Base-by-base conservation (phyloP, 2,888 invertebrate genomes). In the Cynaeus angustus region DNA sequence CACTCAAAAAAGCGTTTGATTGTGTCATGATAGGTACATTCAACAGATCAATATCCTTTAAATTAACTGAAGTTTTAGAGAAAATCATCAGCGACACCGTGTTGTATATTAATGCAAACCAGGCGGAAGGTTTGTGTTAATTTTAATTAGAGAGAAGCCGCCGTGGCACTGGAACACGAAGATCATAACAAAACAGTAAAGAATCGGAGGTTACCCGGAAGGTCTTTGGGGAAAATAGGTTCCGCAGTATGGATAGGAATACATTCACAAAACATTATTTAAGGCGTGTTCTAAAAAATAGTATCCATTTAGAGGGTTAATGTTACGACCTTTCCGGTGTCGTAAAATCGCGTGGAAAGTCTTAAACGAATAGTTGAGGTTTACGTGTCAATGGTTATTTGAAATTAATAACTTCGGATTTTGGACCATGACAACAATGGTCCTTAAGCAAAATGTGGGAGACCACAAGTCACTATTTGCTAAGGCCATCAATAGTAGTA, bases 381-480 rank as follows among this genome's bases (percentile, higher is more conserved):
- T 65, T 55, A 55, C 28, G 52, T 65, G 55, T 26, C 65, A 65
- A 55, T 58, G 43, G 48, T 48, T 55, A 66, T 45, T 53, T 46
- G 21, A 30, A 56, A 66, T 66, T 58, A 66, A 66, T 66, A 66
- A 66, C 38, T 26, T 8, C 13, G 50, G 21, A 21, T 21, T 21
- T 21, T 26, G 43, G 26, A 28, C 14, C 28, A 46, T 13, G 53
- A 55, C 48, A 66, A 56, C 52, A 33, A 37, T 30, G 38, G 50
- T 53, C 38, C 28, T 26, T 46, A 26, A 68, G 56, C 46, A 71
- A 62, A 67, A 70, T 68, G 66, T 48, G 66, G 68, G 21, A 50
- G 16, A 41, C 73, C 72, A 66, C 71, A 68, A 72, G 68, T 71
- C 66, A 71, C 62, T 74, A 74, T 75, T 75, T 74, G 68, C 72